Evolutionary conservation across 2,888 invertebrate genomes (phyloP), one percentile per base, ranked within the genome.

Genomic region (Meiosimyza platycephala): DNA sequence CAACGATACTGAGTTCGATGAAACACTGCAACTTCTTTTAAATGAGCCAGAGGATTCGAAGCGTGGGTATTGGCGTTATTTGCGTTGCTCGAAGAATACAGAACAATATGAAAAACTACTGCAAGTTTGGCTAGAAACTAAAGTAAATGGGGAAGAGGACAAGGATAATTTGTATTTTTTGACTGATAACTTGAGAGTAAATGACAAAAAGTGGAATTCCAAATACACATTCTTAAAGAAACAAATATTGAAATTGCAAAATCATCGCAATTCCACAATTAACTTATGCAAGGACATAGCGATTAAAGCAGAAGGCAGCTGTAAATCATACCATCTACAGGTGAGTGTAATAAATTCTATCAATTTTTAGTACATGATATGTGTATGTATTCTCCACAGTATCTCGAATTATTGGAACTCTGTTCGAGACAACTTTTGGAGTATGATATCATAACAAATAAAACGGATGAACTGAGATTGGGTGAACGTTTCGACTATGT

Each of bases 121-220:
- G 52, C 52, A 52, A 22, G 22, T 28, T 28, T 51, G 52, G 52
- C 22, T 51, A 28, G 22, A 66, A 0, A 22, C 51, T 3, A 28
- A 52, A n/a, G 22, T 22, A 16, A 66, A 66, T 28, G 16, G 51
- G 1, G 15, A 12, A 2, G 12, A 50, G 11, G 28, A 52, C 6
- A 52, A n/a, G 50, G 22, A 48, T 6, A 28, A 66, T 13, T 66
- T 66, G n/a, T n/a, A 66, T 15, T 66, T 66, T 6, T 28, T 66
- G 6, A 40, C 40, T 0, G 40, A 40, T 9, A 40, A 6, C 9
- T 9, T 40, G 40, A 9, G 40, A 9, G 2, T 1, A 1, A 40
- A 52, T 12, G 51, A 3, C 33, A 33, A 22, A 15, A 62, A 22
- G n/a, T 22, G 62, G 62, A 62, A 40, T 3, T 62, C 40, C 3